phyloP scores from a whole-genome alignment of 30 jellyfish, hydroid and myxozoan species.

The Rhopilema esculentum region DNA sequence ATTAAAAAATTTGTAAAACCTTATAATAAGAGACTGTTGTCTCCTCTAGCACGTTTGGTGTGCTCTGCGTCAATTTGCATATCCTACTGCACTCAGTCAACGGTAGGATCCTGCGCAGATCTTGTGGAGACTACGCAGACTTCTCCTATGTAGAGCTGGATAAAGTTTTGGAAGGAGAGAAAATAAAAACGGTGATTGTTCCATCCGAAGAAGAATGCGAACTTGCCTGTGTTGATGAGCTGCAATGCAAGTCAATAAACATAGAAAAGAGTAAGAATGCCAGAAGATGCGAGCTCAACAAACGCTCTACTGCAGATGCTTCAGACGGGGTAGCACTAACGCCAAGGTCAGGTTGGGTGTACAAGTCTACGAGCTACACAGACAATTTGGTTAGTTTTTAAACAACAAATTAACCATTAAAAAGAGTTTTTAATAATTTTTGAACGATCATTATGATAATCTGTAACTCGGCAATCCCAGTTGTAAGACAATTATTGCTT shows the following conservation, averaged over 20 bases:
- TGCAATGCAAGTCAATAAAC: not conserved
- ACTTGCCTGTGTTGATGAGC: not conserved
- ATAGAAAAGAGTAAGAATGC: not conserved
- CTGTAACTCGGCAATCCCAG: too few species aligned
- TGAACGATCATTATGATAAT: too few species aligned
- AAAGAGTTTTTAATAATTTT: too few species aligned
- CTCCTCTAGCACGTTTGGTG: not conserved
- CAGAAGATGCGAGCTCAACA: not conserved
- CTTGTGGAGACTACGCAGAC: not conserved
- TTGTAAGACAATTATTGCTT: too few species aligned
- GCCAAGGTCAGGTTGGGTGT: not conserved
- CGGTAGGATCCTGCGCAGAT: not conserved
- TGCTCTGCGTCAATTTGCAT: not conserved
- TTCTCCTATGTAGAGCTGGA: not conserved
- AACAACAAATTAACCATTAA: too few species aligned
- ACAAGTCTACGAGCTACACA: not conserved
- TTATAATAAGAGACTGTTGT: too few species aligned
- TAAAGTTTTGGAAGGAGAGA: not conserved
- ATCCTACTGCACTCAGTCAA: not conserved
- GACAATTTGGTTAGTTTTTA: not conserved
- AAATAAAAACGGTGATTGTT: not conserved
- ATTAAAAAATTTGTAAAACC: too few species aligned
- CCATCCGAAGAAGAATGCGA: not conserved
- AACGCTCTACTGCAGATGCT: not conserved
- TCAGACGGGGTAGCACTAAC: not conserved